Evolutionary conservation across 2,797 vertebrate genomes (phyloP).

Genomic region (Carduelis carduelis): DNA sequence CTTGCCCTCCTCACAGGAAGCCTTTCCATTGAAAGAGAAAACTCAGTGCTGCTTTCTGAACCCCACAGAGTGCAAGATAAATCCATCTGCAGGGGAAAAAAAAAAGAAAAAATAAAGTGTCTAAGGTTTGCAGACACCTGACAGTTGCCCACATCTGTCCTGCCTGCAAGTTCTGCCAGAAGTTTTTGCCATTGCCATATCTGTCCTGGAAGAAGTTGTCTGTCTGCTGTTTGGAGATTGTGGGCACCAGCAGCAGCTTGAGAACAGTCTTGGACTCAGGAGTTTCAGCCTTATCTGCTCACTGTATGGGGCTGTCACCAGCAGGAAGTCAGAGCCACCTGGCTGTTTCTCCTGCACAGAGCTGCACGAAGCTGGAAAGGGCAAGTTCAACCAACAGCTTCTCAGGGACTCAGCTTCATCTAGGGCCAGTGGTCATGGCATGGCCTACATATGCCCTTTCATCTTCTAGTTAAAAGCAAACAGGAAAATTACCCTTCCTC

Average conservation of each 20-base stretch:
- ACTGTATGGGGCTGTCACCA: neutral
- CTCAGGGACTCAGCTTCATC: neutral
- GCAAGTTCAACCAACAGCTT: neutral
- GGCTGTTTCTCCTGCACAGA: neutral
- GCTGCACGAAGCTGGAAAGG: neutral
- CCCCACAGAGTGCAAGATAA: neutral
- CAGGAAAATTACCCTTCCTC: neutral
- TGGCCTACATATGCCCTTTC: neutral
- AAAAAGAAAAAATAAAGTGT: neutral
- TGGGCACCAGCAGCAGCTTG: neutral
- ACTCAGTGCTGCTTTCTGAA: neutral
- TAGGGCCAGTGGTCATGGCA: too few relatives aligned
- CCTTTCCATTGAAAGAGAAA: neutral
- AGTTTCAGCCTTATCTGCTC: neutral
- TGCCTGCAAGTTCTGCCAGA: neutral
- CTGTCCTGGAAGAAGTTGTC: neutral
- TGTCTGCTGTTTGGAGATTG: neutral
- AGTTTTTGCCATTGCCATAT: neutral
- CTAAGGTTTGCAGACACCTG: neutral
- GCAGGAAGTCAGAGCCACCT: neutral
- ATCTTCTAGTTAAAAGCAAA: neutral
- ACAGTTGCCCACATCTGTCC: rapidly evolving
- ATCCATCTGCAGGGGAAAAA: rapidly evolving
- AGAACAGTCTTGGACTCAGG: neutral
- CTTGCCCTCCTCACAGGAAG: neutral